These are phyloP conservation scores for Lithobius niger DNA, from an alignment of 1,140 invertebrate genomes.

Conservation along the genomic window DNA sequence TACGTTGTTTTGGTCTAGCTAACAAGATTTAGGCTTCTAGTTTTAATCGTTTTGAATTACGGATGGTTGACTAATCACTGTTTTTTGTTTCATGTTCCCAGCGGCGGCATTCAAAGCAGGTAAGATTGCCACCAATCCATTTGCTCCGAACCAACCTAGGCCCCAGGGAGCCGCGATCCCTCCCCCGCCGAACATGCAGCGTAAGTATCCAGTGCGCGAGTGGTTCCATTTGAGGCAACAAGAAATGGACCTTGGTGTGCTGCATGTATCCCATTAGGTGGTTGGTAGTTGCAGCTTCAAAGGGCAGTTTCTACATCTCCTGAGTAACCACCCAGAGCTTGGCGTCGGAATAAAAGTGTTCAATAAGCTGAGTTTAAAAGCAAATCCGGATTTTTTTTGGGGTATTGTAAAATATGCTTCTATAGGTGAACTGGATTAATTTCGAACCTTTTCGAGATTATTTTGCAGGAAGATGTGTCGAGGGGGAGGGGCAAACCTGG, in stretches of 20 bases:
- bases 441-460: no score
- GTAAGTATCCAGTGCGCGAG: constrained; percentile 1
- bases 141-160: constrained; percentile 37
- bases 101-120: constrained; percentile 88
- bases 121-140: constrained; percentile 83
- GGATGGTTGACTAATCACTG: background rate
- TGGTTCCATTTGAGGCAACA: no score
- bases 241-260: no score
- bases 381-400: background rate
- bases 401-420: no score
- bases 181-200: constrained; percentile 37
- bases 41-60: constrained; percentile 1
- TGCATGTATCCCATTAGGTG: no score
- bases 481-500: no score
- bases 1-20: constrained; percentile 23
- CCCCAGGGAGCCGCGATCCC: constrained; percentile 45
- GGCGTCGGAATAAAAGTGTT: background rate
- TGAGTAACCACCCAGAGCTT: background rate
- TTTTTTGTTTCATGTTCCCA: constrained; percentile 26
- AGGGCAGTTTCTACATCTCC: background rate
- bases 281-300: background rate
- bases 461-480: no score
- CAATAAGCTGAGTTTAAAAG: constrained; percentile 7
- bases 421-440: no score
- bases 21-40: background rate